Conservation (phyloP, 2,888 invertebrate genomes). For the Drosophila prolongata region DNA sequence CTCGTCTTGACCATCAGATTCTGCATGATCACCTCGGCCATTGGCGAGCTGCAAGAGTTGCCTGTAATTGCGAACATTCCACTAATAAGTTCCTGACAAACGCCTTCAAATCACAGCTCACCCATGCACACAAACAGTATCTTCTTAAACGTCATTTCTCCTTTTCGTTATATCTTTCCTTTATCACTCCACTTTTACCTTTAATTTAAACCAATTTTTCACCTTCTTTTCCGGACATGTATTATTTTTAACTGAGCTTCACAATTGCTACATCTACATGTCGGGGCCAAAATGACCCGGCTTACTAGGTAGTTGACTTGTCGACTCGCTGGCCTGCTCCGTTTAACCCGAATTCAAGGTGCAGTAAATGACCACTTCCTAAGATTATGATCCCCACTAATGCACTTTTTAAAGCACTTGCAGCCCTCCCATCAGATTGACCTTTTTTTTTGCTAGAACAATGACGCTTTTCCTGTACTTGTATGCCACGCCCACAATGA, state of each 20-base stretch:
- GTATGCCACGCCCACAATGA: conserved; percentile 47
- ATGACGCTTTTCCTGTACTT: conserved; percentile 29
- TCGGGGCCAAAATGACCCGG: conserved; percentile 5
- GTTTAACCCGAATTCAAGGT: conserved; percentile 1
- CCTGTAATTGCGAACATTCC: conserved; percentile 85
- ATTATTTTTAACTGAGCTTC: conserved; percentile 2
- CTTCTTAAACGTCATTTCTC: conserved; percentile 58
- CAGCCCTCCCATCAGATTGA: conserved; percentile 9
- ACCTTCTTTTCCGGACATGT: conserved; percentile 1
- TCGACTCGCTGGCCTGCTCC: conserved; percentile 14
- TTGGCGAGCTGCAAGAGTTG: conserved; percentile 97
- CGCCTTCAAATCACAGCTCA: conserved; percentile 13
- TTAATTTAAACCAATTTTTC: conserved; percentile 18
- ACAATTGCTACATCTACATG: neutral
- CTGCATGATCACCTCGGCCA: conserved; percentile 95
- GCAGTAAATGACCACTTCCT: conserved; percentile 21
- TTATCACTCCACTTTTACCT: conserved; percentile 6
- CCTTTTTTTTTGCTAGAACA: conserved; percentile 2
- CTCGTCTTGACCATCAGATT: conserved; percentile 81
- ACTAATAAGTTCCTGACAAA: accelerated
- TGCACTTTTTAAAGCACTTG: conserved; percentile 32
- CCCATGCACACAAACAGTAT: conserved; percentile 69
- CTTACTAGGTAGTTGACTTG: conserved; percentile 22
- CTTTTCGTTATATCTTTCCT: neutral
- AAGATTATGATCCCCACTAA: conserved; percentile 37